phyloP scores from a whole-genome alignment of 2,888 invertebrate genomes.

The Plagiodera versicolora region DNA sequence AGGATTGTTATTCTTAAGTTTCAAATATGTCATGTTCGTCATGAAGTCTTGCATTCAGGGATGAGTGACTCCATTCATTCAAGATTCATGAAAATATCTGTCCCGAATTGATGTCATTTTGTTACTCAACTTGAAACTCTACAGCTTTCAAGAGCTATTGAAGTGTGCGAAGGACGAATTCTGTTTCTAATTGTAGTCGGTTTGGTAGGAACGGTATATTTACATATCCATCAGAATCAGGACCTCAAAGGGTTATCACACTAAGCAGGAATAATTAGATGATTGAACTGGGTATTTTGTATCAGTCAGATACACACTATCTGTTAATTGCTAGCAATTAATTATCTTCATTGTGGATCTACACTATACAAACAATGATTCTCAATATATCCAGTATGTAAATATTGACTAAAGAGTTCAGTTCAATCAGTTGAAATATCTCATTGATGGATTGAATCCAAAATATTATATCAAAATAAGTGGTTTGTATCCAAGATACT shows the following conservation, averaged over 20 bases:
- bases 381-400: conserved; percentile 44
- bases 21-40: no score
- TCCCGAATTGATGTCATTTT: background rate
- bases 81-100: no score
- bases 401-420: conserved; percentile 27
- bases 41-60: no score
- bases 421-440: no score
- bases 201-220: conserved; percentile 43
- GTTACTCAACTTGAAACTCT: background rate
- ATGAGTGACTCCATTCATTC: no score
- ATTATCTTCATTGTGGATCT: conserved; percentile 51
- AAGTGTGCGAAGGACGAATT: conserved; percentile 18
- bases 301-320: conserved; percentile 56
- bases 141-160: background rate
- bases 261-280: conserved; percentile 54
- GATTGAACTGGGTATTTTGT: conserved; percentile 56
- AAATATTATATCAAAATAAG: no score
- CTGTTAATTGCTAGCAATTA: conserved; percentile 54
- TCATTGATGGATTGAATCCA: no score
- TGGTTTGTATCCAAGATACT: no score
- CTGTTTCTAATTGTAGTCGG: conserved; percentile 48
- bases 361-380: conserved; percentile 48
- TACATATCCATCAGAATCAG: conserved; percentile 55
- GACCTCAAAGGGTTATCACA: conserved; percentile 53
- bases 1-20: no score